Conservation (phyloP, 2,797 vertebrate genomes). For the Xyrichtys novacula region DNA sequence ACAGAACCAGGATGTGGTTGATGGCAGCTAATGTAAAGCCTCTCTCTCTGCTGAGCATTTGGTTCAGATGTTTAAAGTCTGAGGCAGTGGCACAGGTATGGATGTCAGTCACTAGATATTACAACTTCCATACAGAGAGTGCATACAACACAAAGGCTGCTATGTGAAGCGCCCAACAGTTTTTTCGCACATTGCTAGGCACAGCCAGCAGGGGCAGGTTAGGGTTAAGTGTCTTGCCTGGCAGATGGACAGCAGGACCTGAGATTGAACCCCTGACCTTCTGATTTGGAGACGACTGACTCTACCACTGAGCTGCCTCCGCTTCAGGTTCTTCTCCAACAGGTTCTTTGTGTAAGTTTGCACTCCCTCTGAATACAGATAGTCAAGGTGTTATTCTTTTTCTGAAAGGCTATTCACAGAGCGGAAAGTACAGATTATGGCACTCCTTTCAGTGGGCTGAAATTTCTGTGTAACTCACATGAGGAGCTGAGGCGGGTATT, state of each 20-base stretch:
- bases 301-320: no score
- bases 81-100: not conserved
- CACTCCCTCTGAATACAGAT: constrained; percentile 7
- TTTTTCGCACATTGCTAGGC: no score
- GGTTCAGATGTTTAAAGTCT: constrained; percentile 8
- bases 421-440: constrained; percentile 10
- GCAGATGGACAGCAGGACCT: no score
- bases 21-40: not conserved
- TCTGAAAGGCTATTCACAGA: constrained; percentile 2
- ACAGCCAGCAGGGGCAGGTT: no score
- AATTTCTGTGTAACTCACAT: constrained; percentile 7
- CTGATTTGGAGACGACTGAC: no score
- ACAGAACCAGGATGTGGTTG: constrained; percentile 3
- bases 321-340: no score
- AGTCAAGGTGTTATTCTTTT: not conserved
- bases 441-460: constrained; percentile 11
- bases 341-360: constrained; percentile 19
- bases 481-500: constrained; percentile 10
- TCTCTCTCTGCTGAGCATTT: not conserved
- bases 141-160: no score
- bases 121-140: no score
- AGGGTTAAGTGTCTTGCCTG: no score
- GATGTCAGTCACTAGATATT: constrained; percentile 6
- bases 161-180: no score
- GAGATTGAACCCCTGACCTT: no score